Evolutionary conservation across 2,888 invertebrate genomes (phyloP).

Genomic region (Drymonia ruficornis): DNA sequence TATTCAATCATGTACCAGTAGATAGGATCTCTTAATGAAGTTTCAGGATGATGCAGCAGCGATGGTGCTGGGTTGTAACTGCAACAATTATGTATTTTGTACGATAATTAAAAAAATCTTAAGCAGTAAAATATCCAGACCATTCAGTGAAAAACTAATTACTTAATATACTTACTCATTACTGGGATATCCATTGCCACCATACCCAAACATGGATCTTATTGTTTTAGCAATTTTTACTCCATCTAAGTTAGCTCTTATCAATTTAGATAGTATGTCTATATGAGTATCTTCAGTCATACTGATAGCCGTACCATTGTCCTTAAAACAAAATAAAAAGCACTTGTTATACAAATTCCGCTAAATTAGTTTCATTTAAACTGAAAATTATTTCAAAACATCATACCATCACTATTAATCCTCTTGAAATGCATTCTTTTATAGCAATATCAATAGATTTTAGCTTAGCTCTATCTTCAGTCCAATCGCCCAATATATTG

Average conservation of each 20-base stretch:
- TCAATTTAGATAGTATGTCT: constrained; percentile 63
- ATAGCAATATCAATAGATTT: constrained; percentile 69
- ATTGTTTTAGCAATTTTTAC: constrained; percentile 61
- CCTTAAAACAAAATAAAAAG: constrained; percentile 44
- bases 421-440: constrained; percentile 67
- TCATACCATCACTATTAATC: constrained; percentile 68
- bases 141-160: not conserved
- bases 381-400: not conserved
- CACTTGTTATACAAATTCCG: not conserved
- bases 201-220: constrained; percentile 67
- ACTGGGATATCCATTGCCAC: constrained; percentile 54
- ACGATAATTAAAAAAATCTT: not conserved
- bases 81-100: constrained; percentile 29
- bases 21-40: constrained; percentile 67
- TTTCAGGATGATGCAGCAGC: constrained; percentile 69
- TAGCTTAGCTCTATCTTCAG: constrained; percentile 55
- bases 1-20: constrained; percentile 68
- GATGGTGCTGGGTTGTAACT: constrained; percentile 76
- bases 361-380: not conserved
- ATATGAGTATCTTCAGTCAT: constrained; percentile 68
- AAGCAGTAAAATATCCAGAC: not conserved
- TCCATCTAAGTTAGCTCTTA: constrained; percentile 69
- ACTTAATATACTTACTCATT: constrained; percentile 61
- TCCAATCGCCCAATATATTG: constrained; percentile 48
- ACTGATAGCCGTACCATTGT: constrained; percentile 61